These are phyloP conservation scores for Maniola hyperantus DNA, from an alignment of 2,888 invertebrate species.

Conservation along the genomic window DNA sequence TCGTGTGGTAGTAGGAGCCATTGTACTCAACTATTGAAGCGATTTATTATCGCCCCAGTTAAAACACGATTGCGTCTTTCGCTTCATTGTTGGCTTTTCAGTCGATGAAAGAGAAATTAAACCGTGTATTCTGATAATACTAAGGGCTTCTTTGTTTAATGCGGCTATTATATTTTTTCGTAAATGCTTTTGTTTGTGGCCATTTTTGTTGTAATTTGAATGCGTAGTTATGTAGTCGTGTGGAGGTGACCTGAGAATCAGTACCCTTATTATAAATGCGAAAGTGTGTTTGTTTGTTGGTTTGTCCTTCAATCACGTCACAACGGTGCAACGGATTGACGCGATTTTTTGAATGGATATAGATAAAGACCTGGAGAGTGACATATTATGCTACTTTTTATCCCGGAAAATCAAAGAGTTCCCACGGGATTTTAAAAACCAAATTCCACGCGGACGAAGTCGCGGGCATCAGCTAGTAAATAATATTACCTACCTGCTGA, in stretches of 20 bases:
- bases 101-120: constrained; percentile 25
- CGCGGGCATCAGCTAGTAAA: too few species aligned
- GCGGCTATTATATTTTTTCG: constrained; percentile 11
- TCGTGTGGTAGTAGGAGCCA: constrained; percentile 24
- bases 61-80: constrained; percentile 35
- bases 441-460: too few species aligned
- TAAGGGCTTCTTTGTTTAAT: constrained; percentile 14
- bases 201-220: constrained; percentile 4
- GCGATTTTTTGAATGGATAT: too few species aligned
- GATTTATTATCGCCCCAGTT: constrained; percentile 37
- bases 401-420: too few species aligned
- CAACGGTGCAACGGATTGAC: too few species aligned
- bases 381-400: too few species aligned
- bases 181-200: constrained; percentile 12
- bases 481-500: too few species aligned
- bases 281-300: too few species aligned
- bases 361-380: too few species aligned
- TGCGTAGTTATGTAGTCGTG: not conserved
- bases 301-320: too few species aligned
- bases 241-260: not conserved
- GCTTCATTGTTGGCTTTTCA: constrained; percentile 26
- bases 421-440: too few species aligned
- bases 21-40: constrained; percentile 33
- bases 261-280: too few species aligned
- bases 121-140: constrained; percentile 14